phyloP scores from a whole-genome alignment of 1,140 invertebrate genomes.

The Atta colombica region DNA sequence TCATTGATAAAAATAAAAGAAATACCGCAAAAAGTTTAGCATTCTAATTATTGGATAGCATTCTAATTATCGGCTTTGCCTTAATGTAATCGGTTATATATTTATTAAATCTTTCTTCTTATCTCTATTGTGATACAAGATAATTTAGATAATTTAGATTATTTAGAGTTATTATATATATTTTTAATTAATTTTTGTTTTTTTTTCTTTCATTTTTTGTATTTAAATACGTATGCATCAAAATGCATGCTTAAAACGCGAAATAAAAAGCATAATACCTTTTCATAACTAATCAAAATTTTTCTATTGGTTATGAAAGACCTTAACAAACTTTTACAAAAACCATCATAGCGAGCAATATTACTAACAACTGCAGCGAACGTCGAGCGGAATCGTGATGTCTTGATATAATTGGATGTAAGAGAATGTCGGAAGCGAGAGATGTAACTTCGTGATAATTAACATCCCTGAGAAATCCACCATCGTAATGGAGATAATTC shows the following conservation, averaged over 20 bases:
- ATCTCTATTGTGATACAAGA: not conserved
- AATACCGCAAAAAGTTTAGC: not conserved
- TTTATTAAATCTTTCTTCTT: not conserved
- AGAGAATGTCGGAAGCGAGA: constrained; percentile 59
- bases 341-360: not conserved
- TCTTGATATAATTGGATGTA: constrained; percentile 70
- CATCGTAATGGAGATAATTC: constrained; percentile 66
- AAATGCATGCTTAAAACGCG: not conserved
- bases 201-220: not conserved
- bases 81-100: not conserved
- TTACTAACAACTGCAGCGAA: constrained; percentile 4
- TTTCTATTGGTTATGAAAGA: not conserved
- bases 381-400: constrained; percentile 44
- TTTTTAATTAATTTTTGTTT: not conserved
- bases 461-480: constrained; percentile 56
- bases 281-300: constrained; percentile 25
- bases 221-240: not conserved
- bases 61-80: not conserved
- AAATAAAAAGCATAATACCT: not conserved
- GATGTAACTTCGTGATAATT: constrained; percentile 69
- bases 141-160: not conserved
- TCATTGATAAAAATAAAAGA: not conserved
- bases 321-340: constrained; percentile 2
- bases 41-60: not conserved
- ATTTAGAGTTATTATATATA: not conserved